Base-by-base conservation (phyloP, 2,797 vertebrate genomes). In the Parauchenoglanis punctatus region DNA sequence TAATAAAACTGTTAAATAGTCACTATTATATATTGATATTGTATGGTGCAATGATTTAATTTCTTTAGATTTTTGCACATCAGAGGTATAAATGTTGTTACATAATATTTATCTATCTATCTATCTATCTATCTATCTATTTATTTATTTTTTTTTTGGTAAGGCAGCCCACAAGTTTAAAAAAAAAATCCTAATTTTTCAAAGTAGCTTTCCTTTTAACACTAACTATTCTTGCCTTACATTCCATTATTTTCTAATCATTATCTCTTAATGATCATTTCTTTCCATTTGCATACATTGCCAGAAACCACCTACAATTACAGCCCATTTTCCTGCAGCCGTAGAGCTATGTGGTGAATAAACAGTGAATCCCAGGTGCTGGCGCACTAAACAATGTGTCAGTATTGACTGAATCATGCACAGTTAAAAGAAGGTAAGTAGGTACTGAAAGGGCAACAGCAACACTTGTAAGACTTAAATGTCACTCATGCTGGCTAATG, bases 1-100 rank as follows among this genome's bases (percentile, higher is more conserved):
- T 99, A 99, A 99, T 99, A 97, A 99, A 98, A 98, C 96, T 97
- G 97, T 97, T 98, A 96, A 97, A 97, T 94, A 92, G 89, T 44
- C 88, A 83, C 92, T 91, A 92, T 93, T 94, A 56, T 83, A 56
- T 56, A 56, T 46, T 73, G 20, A 40, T 63, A 63, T 31, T 70
- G 8, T 54, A 20, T 28, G 17, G 28, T 23, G 17, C 23, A 58
- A 20, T 23, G 35, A 20, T 72, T 72, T 15, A 52, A n/a, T 12
- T 75, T 75, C 3, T 46, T 52, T 52, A n/a, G 23, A 49, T 76
- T 76, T 76, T 12, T 76, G 73, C 4, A n/a, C 25, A 28, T 80
- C 7, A 59, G 56, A 56, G 8, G 3, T 7, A 8, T 78, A 56
- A 78, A 78, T 31, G 56, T 59, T 78, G 13, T 54, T 56, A 20